Percentiles rank a stretch among this genome's conserved stretches.
These are phyloP conservation scores for Cyprinodon brontotheroides DNA, from an alignment of 2,113 vertebrate species.

Conservation along the genomic window DNA sequence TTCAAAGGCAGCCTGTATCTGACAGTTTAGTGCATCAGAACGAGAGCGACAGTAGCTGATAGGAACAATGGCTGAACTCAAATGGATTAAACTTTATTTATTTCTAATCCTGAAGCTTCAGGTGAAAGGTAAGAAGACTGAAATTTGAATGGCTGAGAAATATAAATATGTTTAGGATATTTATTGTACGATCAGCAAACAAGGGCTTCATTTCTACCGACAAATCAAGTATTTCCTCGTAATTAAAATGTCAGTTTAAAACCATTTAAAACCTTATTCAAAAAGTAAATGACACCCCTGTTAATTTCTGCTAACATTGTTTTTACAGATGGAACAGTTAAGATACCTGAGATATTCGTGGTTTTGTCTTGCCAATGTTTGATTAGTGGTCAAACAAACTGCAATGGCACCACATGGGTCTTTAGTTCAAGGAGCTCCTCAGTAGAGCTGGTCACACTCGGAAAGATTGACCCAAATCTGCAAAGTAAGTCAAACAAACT, in stretches of 20 bases:
- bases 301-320: neutral
- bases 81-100: neutral
- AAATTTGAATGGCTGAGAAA: neutral
- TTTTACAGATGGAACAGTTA: neutral
- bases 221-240: neutral
- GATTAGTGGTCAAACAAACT: neutral
- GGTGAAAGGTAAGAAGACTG: neutral
- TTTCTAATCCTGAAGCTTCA: neutral
- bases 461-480: neutral
- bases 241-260: neutral
- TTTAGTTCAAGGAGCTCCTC: rapidly evolving
- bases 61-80: neutral
- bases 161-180: neutral
- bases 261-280: no score
- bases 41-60: neutral
- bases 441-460: neutral
- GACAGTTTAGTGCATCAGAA: neutral
- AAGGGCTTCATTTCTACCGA: no score
- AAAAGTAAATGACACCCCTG: neutral
- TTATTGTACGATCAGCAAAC: no score
- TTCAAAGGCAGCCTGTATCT: neutral
- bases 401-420: neutral
- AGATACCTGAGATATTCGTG: neutral
- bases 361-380: neutral
- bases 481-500: neutral